Percentiles rank a stretch among this genome's conserved stretches.
phyloP scores from a whole-genome alignment of 2,113 vertebrate genomes.

The Tretioscincus oriximinensis region DNA sequence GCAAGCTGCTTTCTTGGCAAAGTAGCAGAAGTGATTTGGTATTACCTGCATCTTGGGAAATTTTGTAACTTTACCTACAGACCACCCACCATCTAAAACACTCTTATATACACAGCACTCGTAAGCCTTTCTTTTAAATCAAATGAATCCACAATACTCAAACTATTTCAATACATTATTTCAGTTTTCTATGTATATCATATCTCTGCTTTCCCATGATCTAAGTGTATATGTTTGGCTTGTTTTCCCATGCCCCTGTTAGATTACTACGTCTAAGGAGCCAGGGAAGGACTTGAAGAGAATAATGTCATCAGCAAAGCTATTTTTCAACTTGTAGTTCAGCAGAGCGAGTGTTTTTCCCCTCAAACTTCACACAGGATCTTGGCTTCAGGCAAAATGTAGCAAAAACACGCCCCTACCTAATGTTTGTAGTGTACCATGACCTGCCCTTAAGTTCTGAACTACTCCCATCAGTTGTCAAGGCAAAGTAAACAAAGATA shows the following conservation, averaged over 20 bases:
- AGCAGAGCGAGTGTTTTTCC: conserved; percentile 2
- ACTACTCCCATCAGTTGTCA: conserved; percentile 41
- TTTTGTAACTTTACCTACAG: not conserved
- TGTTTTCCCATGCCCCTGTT: not conserved
- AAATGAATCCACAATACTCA: not conserved
- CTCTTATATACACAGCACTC: not conserved
- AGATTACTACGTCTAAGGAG: not conserved
- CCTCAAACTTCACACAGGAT: not conserved
- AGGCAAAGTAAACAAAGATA: conserved; percentile 58
- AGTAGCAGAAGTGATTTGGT: too few species aligned
- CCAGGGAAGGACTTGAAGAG: not conserved
- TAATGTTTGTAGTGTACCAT: not conserved
- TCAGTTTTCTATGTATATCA: not conserved
- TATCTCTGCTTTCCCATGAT: not conserved
- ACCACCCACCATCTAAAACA: not conserved
- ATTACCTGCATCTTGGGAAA: too few species aligned
- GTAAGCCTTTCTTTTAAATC: not conserved
- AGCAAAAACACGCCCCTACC: conserved; percentile 21
- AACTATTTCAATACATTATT: not conserved
- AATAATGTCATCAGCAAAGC: not conserved
- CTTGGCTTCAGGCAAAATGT: not conserved
- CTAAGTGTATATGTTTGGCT: not conserved
- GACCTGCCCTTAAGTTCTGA: conserved; percentile 16
- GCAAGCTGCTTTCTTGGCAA: too few species aligned
- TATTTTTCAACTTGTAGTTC: not conserved